These are phyloP conservation scores for Nomada fabriciana DNA, from an alignment of 2,888 invertebrate species.

Conservation along the genomic window DNA sequence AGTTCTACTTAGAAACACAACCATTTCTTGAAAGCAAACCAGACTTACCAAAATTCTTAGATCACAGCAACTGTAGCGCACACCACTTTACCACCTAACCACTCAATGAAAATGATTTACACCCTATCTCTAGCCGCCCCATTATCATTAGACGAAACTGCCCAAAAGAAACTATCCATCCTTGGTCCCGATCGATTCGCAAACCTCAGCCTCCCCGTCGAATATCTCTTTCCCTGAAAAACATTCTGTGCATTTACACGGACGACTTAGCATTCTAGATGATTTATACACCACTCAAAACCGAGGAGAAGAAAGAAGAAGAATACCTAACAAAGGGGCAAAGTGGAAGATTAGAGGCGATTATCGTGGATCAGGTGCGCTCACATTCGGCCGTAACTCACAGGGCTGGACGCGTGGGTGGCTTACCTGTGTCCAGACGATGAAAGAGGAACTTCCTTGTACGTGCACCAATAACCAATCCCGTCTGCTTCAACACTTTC, in stretches of 20 bases:
- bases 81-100: background rate
- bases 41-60: too few relatives aligned
- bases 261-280: constrained; percentile 78
- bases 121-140: background rate
- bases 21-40: background rate
- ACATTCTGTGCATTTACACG: constrained; percentile 76
- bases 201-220: constrained; percentile 1
- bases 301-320: constrained; percentile 61
- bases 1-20: background rate
- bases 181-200: constrained; percentile 12
- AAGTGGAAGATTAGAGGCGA: constrained; percentile 84
- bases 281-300: constrained; percentile 79
- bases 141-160: constrained; percentile 1
- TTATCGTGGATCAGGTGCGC: constrained; percentile 83
- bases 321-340: constrained; percentile 79
- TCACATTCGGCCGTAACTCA: constrained; percentile 81
- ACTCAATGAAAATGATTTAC: constrained; percentile 25
- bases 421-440: constrained; percentile 75
- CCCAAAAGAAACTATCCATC: background rate
- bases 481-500: constrained; percentile 49
- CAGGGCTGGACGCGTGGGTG: constrained; percentile 81
- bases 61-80: too few relatives aligned
- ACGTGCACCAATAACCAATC: constrained; percentile 28
- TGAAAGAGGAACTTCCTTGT: constrained; percentile 74
- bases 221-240: constrained; percentile 57